Percentiles rank a stretch among this genome's conserved stretches.
phyloP scores from a whole-genome alignment of 2,797 vertebrate genomes.

The Mus caroli region DNA sequence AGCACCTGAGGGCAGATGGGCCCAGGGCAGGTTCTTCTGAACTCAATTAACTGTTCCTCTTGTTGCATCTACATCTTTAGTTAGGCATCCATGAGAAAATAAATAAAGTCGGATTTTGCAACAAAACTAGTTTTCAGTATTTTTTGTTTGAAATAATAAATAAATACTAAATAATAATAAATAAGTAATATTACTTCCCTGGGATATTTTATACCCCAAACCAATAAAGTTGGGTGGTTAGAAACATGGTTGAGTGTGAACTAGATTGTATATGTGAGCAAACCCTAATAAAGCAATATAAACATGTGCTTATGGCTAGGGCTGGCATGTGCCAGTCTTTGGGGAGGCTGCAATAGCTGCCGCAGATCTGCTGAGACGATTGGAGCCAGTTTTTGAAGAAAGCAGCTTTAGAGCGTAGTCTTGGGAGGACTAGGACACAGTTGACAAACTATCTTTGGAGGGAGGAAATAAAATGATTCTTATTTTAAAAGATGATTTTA shows the following conservation, averaged over 20 bases:
- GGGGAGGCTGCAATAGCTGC: not conserved
- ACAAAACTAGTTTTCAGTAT: not conserved
- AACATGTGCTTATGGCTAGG: not conserved
- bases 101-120: slow-evolving; percentile 40
- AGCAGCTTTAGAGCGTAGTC: not conserved
- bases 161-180: not conserved
- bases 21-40: not conserved
- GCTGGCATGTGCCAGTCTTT: not conserved
- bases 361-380: not conserved
- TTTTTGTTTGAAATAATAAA: slow-evolving; percentile 42
- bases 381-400: not conserved
- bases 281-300: not conserved
- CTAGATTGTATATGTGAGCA: not conserved
- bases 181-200: not conserved
- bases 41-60: not conserved
- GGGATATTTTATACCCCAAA: not conserved
- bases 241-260: slow-evolving; percentile 38
- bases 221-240: not conserved
- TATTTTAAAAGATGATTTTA: slow-evolving; percentile 43
- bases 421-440: not conserved
- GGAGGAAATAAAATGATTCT: slow-evolving; percentile 1
- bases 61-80: slow-evolving; percentile 27
- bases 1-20: not conserved
- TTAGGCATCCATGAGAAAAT: not conserved
- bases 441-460: slow-evolving; percentile 29